Evolutionary conservation across 2,797 vertebrate species (phyloP), one percentile per base, ranked within the genome.

Genomic region (Poecilia gillii): DNA sequence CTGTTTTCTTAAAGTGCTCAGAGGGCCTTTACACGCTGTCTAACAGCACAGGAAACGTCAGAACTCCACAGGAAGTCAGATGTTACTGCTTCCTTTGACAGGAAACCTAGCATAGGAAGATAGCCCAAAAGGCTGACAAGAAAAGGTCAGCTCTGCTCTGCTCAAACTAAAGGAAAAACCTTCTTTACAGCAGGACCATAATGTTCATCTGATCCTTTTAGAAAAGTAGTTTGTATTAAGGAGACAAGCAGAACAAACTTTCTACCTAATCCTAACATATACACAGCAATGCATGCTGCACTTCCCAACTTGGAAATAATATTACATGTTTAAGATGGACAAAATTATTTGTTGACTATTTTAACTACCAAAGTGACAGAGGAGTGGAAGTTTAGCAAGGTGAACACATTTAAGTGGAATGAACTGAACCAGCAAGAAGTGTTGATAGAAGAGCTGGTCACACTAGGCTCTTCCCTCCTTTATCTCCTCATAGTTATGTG

Each of bases 71-170:
- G 93, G 93, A 95, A 93, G 91, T 91, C 81, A 89, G 90, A 92
- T 78, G 87, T 84, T 85, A 89, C 88, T 84, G 86, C 78, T 75
- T 88, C 87, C 91, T 87, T 84, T 81, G 81, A 89, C 91, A 92
- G 93, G 93, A 94, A 93, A 90, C 90, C 85, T 55, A 84, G 90
- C 90, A 93, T 90, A 93, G 87, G 85, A 71, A 92, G 91, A 92
- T 86, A 80, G 76, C 84, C 77, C 80, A 78, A 78, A 78, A 81
- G 83, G 75, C 74, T 66, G 64, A 59, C 31, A 31, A 80, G 75
- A 72, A 87, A 84, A 86, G 84, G 86, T 89, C 80, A 76, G 0
- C 53, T 76, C 53, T 77, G 74, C 41, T 77, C 9, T 76, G 76
- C 33, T 77, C 9, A 57, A 85, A 64, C 73, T 80, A 0, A 74